phyloP scores from a whole-genome alignment of 2,113 vertebrate species.

The Australoheros scitulus region DNA sequence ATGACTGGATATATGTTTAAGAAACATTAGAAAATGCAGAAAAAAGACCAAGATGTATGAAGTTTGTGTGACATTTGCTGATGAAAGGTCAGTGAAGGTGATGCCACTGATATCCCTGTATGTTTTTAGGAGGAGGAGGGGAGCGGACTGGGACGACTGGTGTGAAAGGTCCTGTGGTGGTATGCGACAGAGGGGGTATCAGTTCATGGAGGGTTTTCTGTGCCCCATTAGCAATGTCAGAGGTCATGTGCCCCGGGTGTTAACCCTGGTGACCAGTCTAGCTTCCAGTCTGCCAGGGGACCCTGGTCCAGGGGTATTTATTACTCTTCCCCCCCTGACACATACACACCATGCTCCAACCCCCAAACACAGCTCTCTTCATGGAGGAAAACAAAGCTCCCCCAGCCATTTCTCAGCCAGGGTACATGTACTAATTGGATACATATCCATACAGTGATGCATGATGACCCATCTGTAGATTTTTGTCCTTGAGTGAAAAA shows the following conservation, averaged over 20 bases:
- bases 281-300: slow-evolving; percentile 83
- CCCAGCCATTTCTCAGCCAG: slow-evolving; percentile 19
- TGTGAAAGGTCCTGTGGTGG: slow-evolving; percentile 84
- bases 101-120: slow-evolving; percentile 61
- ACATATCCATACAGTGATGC: slow-evolving; percentile 66
- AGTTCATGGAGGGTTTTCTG: slow-evolving; percentile 81
- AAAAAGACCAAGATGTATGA: not conserved
- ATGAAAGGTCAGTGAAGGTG: slow-evolving; percentile 45
- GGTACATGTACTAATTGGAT: slow-evolving; percentile 70
- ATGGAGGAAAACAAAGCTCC: slow-evolving; percentile 74
- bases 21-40: not conserved
- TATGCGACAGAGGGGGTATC: slow-evolving; percentile 82
- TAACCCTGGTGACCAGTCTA: slow-evolving; percentile 85
- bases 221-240: slow-evolving; percentile 86
- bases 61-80: slow-evolving; percentile 29
- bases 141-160: slow-evolving; percentile 52
- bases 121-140: slow-evolving; percentile 61
- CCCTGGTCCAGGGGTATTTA: slow-evolving; percentile 80
- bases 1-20: slow-evolving; percentile 10
- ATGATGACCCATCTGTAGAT: slow-evolving; percentile 66
- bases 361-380: slow-evolving; percentile 55
- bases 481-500: slow-evolving; percentile 37
- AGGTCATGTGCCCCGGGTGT: slow-evolving; percentile 83
- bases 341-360: slow-evolving; percentile 20
- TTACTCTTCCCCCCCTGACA: slow-evolving; percentile 63